Evolutionary conservation across 2,888 invertebrate species (phyloP).

Genomic region (Hypomecis punctinalis): DNA sequence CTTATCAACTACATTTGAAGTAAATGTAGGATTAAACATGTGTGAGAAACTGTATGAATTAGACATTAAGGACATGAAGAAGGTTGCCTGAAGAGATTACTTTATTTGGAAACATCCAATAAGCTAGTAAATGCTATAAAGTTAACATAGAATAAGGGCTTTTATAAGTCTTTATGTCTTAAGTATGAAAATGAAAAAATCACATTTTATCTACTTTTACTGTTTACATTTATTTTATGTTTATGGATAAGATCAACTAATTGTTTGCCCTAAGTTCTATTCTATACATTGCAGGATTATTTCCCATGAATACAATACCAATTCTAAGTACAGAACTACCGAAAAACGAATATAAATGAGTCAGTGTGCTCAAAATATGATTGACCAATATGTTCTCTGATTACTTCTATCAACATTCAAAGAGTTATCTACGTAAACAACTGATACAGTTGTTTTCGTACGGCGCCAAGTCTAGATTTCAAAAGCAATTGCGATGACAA

Average conservation of each 20-base stretch:
- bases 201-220: too few relatives aligned
- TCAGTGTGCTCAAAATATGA: conserved; percentile 7
- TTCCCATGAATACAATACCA: not conserved
- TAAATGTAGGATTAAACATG: not conserved
- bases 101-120: too few relatives aligned
- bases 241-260: too few relatives aligned
- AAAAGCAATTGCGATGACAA: conserved; percentile 50
- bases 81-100: too few relatives aligned
- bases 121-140: too few relatives aligned
- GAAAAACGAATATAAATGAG: not conserved
- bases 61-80: not conserved
- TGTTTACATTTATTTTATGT: too few relatives aligned
- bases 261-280: too few relatives aligned
- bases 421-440: conserved; percentile 71
- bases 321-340: not conserved
- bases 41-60: too few relatives aligned
- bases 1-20: conserved; percentile 9
- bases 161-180: too few relatives aligned
- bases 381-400: conserved; percentile 23
- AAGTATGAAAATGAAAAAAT: too few relatives aligned
- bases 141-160: too few relatives aligned
- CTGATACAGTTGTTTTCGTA: conserved; percentile 71
- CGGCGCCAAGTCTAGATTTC: conserved; percentile 49
- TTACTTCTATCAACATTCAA: conserved; percentile 19
- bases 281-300: too few relatives aligned